A percentile compares a stretch with the other conserved stretches of the same genome.
Conservation (phyloP, 2,888 invertebrate genomes). For the Clitarchus hookeri region DNA sequence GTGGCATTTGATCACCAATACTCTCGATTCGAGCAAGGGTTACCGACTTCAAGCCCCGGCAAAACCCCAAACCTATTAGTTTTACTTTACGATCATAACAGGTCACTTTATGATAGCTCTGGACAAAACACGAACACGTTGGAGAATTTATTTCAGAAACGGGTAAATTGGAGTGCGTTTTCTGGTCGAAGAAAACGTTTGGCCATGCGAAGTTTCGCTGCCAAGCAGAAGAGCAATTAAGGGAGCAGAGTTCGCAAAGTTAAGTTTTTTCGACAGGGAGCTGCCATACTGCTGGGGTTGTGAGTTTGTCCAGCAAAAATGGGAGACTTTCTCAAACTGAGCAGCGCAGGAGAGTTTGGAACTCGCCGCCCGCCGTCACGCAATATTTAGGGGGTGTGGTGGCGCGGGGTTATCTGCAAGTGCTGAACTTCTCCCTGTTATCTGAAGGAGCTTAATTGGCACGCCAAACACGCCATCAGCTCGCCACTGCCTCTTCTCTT, state of each 20-base stretch:
- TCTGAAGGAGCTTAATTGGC: constrained; percentile 9
- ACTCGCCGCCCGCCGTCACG: neutral
- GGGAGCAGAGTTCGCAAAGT: neutral
- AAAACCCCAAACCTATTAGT: too few relatives aligned
- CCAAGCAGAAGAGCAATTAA: neutral
- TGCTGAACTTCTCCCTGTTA: constrained; percentile 9
- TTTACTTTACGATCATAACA: too few relatives aligned
- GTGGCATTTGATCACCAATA: too few relatives aligned
- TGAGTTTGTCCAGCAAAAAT: neutral
- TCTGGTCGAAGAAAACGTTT: too few relatives aligned
- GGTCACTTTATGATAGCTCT: too few relatives aligned
- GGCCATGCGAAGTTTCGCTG: neutral
- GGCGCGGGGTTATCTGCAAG: neutral
- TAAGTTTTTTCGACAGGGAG: neutral
- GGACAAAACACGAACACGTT: too few relatives aligned
- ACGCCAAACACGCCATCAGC: constrained; percentile 4
- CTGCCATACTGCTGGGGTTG: neutral
- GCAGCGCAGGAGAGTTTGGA: neutral
- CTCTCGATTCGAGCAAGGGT: too few relatives aligned
- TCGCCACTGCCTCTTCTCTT: neutral
- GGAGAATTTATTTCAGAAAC: too few relatives aligned
- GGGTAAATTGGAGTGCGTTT: too few relatives aligned
- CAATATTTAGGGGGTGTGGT: neutral
- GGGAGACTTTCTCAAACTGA: neutral
- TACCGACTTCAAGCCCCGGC: too few relatives aligned